A percentile compares a stretch with the other conserved stretches of the same genome.
Conservation (phyloP, 2,797 vertebrate species). For the Psittacula echo region DNA sequence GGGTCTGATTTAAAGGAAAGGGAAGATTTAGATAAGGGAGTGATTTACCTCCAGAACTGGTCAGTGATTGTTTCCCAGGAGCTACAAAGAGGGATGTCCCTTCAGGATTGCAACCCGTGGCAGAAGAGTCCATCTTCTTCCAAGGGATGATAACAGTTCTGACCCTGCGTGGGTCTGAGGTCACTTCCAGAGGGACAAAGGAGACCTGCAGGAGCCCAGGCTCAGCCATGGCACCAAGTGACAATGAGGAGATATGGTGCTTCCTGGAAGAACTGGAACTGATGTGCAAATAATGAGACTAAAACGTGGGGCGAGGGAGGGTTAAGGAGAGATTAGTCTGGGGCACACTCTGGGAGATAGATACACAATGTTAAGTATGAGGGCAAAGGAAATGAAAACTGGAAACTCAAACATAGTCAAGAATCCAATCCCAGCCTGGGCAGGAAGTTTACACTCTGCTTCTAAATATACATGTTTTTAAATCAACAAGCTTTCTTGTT, state of each 20-base stretch:
- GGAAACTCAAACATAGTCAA: conserved; percentile 77
- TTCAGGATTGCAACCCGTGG: background rate
- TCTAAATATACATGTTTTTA: conserved; percentile 81
- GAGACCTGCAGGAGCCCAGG: conserved; percentile 8
- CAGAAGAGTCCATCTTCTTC: background rate
- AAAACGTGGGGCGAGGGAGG: conserved; percentile 60
- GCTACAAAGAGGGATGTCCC: background rate
- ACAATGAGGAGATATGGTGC: conserved; percentile 11
- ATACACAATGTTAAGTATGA: conserved; percentile 73
- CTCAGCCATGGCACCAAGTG: background rate
- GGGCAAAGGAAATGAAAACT: conserved; percentile 75
- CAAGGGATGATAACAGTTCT: background rate
- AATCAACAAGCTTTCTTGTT: conserved; percentile 77
- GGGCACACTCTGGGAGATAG: conserved; percentile 71
- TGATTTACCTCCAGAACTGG: background rate
- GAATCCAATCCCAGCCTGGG: conserved; percentile 71
- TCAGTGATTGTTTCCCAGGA: background rate
- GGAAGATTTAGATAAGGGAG: background rate
- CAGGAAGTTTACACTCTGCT: conserved; percentile 83
- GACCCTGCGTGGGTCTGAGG: background rate
- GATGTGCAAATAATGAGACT: conserved; percentile 68
- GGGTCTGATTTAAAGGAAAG: background rate
- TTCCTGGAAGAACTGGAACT: conserved; percentile 46
- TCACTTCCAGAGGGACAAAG: conserved; percentile 7
- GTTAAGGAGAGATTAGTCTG: conserved; percentile 62